Base-by-base conservation (phyloP, 2,888 invertebrate species). In the Orchesella flavescens region DNA sequence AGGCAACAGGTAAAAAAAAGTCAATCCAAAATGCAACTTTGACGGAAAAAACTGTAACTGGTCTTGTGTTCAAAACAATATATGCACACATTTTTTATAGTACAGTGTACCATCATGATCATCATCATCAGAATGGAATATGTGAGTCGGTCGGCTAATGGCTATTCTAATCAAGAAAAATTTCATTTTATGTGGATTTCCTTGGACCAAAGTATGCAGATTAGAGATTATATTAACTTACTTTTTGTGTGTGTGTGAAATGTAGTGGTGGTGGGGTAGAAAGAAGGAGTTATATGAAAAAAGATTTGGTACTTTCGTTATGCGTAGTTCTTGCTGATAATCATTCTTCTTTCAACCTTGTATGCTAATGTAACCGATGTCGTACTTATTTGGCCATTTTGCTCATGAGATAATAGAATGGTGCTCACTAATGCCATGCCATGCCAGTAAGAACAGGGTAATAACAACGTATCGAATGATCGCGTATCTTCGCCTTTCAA, bases 151-250 rank as follows among this genome's bases (percentile, higher is more conserved):
- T 77, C 66, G 53, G 72, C 73, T 79, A 79, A 79, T 79, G 79
- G 72, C 44, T 73, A 73, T 79, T 72, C 79, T 73, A 79, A 79
- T 79, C 79, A 79, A 66, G 72, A 53, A 81, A 81, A 75, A 75
- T 75, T 75, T 68, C 75, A 81, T 75, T 81, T 81, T 81, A 81
- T 69, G 71, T 74, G 81, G 69, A 69, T 74, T 81, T 81, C 44
- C 75, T 61, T 81, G 59, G 49, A 69, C 55, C 49, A 59, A 80
- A 80, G 59, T 75, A 81, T 81, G 74, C 66, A 75, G 81, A 81
- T 81, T 74, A 69, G 68, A 75, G 75, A 75, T 75, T 81, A 74
- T 72, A 71, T 71, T 79, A 69, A 65, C 65, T 69, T 49, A 68
- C 61, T n/a, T 72, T 57, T 23, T n/a, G 63, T 69, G 46, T n/a